phyloP scores from a whole-genome alignment of 2,797 vertebrate genomes.

The Fistularia tabacaria region DNA sequence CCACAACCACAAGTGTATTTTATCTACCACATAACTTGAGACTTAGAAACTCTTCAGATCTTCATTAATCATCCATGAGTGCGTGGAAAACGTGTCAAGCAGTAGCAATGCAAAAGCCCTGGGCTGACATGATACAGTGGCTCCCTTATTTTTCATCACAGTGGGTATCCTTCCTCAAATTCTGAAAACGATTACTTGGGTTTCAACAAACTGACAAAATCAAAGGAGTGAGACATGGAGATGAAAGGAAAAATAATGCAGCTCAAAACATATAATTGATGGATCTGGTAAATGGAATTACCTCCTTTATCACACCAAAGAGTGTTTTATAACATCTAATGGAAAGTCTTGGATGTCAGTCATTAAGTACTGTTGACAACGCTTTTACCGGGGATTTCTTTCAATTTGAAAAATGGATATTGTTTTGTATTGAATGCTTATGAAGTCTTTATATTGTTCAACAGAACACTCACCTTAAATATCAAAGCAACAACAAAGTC shows the following conservation, averaged over 20 bases:
- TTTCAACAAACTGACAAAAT: slow-evolving; percentile 7
- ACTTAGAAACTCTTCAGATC: slow-evolving; percentile 49
- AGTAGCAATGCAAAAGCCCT: slow-evolving; percentile 52
- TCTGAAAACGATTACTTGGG: slow-evolving; percentile 5
- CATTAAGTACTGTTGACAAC: not conserved
- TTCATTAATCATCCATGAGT: slow-evolving; percentile 72
- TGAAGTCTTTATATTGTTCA: too few relatives aligned
- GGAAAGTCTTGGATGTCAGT: not conserved
- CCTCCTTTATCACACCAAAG: not conserved
- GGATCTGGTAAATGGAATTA: not conserved
- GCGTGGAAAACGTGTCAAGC: slow-evolving; percentile 57
- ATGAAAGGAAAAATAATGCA: not conserved
- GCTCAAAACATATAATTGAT: not conserved
- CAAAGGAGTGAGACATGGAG: not conserved
- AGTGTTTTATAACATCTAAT: slow-evolving; percentile 1
- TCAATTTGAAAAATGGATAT: too few relatives aligned
- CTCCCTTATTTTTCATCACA: slow-evolving; percentile 34
- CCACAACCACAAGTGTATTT: slow-evolving; percentile 52
- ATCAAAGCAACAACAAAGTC: too few relatives aligned
- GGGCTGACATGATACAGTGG: slow-evolving; percentile 49
- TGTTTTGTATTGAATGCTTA: too few relatives aligned
- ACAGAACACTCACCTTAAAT: too few relatives aligned
- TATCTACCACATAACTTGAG: slow-evolving; percentile 59
- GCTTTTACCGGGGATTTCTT: too few relatives aligned
- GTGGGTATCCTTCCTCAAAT: slow-evolving; percentile 28